phyloP scores from a whole-genome alignment of 1,140 invertebrate species.

The Neelides sp. region DNA sequence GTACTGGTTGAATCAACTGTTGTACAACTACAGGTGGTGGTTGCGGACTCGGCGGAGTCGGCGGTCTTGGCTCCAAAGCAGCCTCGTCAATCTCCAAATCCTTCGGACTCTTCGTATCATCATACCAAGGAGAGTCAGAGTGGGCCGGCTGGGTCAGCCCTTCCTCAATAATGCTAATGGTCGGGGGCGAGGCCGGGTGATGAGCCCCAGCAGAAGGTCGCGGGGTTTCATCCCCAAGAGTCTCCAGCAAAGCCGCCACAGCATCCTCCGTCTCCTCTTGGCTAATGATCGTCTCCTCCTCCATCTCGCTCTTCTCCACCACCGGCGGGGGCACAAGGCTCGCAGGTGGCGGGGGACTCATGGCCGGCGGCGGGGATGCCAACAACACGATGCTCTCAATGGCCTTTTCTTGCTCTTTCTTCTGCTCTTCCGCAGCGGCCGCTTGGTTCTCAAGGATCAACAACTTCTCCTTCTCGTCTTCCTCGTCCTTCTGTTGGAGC shows the following conservation, averaged over 20 bases:
- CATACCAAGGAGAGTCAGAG: too few relatives aligned
- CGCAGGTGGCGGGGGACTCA: not conserved
- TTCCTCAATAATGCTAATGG: slow-evolving; percentile 29
- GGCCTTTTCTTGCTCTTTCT: slow-evolving; percentile 30
- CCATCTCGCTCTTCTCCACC: slow-evolving; percentile 15
- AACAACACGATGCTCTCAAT: slow-evolving; percentile 28
- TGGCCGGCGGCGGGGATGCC: slow-evolving; percentile 15
- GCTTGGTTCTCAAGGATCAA: slow-evolving; percentile 14
- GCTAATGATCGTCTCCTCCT: slow-evolving; percentile 57
- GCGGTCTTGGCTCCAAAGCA: slow-evolving; percentile 3
- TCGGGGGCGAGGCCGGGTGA: slow-evolving; percentile 26
- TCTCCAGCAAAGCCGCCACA: slow-evolving; percentile 71
- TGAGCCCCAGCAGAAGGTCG: slow-evolving; percentile 9
- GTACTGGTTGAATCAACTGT: slow-evolving; percentile 38
- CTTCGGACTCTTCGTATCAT: too few relatives aligned
- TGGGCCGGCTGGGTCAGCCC: not conserved
- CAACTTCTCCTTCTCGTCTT: slow-evolving; percentile 35
- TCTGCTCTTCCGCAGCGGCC: slow-evolving; percentile 22
- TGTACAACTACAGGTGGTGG: not conserved
- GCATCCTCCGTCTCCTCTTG: slow-evolving; percentile 86
- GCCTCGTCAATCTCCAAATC: not conserved
- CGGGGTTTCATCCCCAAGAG: slow-evolving; percentile 46
- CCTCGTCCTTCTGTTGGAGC: too few relatives aligned
- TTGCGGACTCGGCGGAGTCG: not conserved
- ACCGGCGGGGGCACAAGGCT: slow-evolving; percentile 12